Conservation (phyloP, 2,888 invertebrate genomes). For the Ochlodes sylvanus region DNA sequence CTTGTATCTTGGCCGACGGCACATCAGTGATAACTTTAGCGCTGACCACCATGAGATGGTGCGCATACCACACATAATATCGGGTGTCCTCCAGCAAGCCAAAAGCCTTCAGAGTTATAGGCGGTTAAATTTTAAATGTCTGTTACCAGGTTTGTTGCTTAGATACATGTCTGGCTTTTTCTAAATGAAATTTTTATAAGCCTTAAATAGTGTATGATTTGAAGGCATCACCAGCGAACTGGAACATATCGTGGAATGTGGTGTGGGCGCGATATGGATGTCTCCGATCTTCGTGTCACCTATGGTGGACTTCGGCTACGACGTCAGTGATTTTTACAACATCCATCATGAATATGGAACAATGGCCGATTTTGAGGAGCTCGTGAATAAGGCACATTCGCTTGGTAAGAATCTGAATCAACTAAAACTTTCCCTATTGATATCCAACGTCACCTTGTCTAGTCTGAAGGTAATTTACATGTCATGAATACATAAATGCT, state of each 20-base stretch:
- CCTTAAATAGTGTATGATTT: not conserved
- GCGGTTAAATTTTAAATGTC: no score
- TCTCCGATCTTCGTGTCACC: slow-evolving; percentile 94
- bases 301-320: slow-evolving; percentile 95
- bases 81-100: no score
- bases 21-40: no score
- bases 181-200: no score
- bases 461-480: not conserved
- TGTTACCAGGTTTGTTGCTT: no score
- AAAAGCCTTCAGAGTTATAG: no score
- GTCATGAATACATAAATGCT: not conserved
- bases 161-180: no score
- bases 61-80: no score
- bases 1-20: no score
- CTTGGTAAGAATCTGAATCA: slow-evolving; percentile 61
- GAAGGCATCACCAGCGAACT: slow-evolving; percentile 83
- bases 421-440: no score
- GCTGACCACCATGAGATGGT: no score
- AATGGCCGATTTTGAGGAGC: slow-evolving; percentile 87
- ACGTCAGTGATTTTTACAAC: slow-evolving; percentile 90
- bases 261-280: slow-evolving; percentile 92
- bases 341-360: slow-evolving; percentile 91
- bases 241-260: slow-evolving; percentile 87
- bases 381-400: slow-evolving; percentile 83
- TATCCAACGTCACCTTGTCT: not conserved